Base-by-base conservation (phyloP, 2,888 invertebrate species). In the Monopis laevigella region DNA sequence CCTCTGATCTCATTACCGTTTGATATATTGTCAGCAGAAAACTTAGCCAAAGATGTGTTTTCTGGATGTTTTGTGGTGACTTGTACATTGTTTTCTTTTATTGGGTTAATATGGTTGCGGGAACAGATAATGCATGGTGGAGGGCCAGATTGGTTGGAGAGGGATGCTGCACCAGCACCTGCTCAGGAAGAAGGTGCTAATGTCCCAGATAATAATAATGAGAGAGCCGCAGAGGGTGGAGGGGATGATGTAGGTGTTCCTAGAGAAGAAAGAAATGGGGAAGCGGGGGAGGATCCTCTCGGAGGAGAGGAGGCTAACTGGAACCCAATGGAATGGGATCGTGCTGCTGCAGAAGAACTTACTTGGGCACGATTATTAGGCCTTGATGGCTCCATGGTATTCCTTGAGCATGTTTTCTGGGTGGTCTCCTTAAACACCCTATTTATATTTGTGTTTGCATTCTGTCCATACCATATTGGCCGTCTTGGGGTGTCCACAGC, bases 381-480 rank as follows among this genome's bases (percentile, higher is more conserved):
- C 0, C 73, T 99, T 7, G 98, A 99, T 70, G 98, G 98, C 0
- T 98, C 98, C 0, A 85, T 98, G 55, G 92, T 97, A 36, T 99
- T 99, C 63, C 72, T 99, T 41, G 99, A 99, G 66, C 98, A 99
- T 80, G 98, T 99, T 0, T 98, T 99, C 65, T 99, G 98, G 98
- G 97, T 98, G 16, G 95, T 98, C 13, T 96, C 97, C 0, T 75
- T 99, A 18, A 98, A 99, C 62, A 96, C 98, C 1, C 82, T 98
- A 43, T 98, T 98, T 64, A 98, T 98, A 49, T 85, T 98, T 47
- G 91, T 97, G 13, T 99, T 99, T 78, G 98, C 98, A 29, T 98
- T 96, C 62, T 92, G 92, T 52, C 98, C 98, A 0, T 98, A 96
- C 65, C 95, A 96, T 55, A 93, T 98, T 73, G 98, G 98, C 1